A percentile compares a stretch with the other conserved stretches of the same genome.
These are phyloP conservation scores for Holothuria scabra DNA, from an alignment of 53 echinoderm and acorn worm species.

Conservation along the genomic window DNA sequence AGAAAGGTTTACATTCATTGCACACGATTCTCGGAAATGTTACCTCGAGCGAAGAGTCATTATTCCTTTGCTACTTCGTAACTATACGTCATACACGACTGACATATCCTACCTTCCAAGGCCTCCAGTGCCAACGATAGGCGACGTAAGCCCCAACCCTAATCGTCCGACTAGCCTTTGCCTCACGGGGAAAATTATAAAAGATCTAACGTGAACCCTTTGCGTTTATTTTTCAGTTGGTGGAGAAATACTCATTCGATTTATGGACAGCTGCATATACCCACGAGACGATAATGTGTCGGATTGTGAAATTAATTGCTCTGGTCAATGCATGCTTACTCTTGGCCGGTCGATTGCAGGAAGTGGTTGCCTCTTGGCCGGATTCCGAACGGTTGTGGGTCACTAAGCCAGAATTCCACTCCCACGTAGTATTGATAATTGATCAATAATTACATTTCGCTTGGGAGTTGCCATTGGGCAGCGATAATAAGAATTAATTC, in stretches of 20 bases:
- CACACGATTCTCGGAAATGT: too few species aligned
- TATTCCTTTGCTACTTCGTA: too few species aligned
- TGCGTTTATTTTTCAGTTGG: background rate
- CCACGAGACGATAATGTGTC: background rate
- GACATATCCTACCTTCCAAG: background rate
- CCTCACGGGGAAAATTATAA: too few species aligned
- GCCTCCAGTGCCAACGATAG: conserved; percentile 13
- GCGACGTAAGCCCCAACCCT: background rate
- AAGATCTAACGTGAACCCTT: too few species aligned
- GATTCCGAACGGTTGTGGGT: conserved; percentile 7
- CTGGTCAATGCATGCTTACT: conserved; percentile 30
- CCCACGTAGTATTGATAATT: conserved; percentile 9
- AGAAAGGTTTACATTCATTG: too few species aligned
- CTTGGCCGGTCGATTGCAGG: conserved; percentile 5
- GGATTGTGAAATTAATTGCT: background rate
- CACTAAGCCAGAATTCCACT: conserved; percentile 15
- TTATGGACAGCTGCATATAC: conserved; percentile 17
- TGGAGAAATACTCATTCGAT: background rate
- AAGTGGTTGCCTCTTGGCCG: conserved; percentile 3
- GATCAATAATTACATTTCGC: conserved; percentile 11
- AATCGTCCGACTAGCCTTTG: conserved; percentile 6
- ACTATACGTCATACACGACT: too few species aligned
- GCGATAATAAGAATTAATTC: too few species aligned
- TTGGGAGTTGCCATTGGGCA: too few species aligned
- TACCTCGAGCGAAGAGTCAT: too few species aligned